Base-by-base conservation (phyloP, 2,113 vertebrate genomes). In the Brachyhypopomus occidentalis region DNA sequence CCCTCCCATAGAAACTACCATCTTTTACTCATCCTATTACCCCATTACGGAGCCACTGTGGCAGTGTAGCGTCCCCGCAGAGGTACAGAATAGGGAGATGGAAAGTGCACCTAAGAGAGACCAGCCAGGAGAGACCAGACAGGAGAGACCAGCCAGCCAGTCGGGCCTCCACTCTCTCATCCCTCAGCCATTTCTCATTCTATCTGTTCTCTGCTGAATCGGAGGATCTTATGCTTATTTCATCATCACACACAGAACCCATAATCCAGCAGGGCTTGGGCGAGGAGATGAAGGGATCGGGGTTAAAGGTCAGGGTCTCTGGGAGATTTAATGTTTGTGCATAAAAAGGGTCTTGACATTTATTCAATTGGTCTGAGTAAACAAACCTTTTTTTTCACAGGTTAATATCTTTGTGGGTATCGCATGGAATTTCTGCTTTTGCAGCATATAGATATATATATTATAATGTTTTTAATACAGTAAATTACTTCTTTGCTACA, bases 11-110 rank as follows among this genome's bases (percentile, higher is more conserved):
- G 63, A 80, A 69, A 85, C 84, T 45, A 73, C 80, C 71, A 71
- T 60, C 83, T 80, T 84, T 87, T 87, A 87, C 80, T 76, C 82
- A 84, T 84, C 74, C 83, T 77, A 87, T 87, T 87, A 87, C 73
- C 83, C 83, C 79, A 87, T 87, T 87, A 84, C 75, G 74, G 80
- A 38, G 56, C 72, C 75, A 48, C 71, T 58, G 64, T 58, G 74
- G 77, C 82, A 83, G 82, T 80, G 80, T 73, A 72, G 48, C 72
- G 78, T 81, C 75, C 81, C 84, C 30, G 30, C 30, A 30, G 30
- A 30, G 30, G 30, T 30, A 30, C 30, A 30, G 30, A 76, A 84
- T 83, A 80, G 56, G 30, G 30, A 1, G 30, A 30, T 30, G 30
- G 30, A 30, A 30, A 3, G 30, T 30, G 30, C 30, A 30, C 30